Percentiles rank a stretch among this genome's conserved stretches.
These are phyloP conservation scores for Choristoneura fumiferana DNA, from an alignment of 1,140 invertebrate genomes.

Conservation along the genomic window DNA sequence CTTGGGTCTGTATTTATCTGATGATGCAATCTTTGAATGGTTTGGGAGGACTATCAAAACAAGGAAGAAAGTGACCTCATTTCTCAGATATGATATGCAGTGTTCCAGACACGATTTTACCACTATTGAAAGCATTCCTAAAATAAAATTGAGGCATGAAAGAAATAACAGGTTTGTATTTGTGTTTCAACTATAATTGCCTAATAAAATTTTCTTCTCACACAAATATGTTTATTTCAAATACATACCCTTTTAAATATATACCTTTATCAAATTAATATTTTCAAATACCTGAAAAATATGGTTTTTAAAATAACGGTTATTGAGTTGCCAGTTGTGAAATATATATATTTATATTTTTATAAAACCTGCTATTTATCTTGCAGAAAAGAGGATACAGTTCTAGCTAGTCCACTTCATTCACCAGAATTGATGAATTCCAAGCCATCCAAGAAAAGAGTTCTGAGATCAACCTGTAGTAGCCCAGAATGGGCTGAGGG, in stretches of 20 bases:
- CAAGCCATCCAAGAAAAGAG: constrained; percentile 46
- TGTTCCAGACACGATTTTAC: constrained; percentile 68
- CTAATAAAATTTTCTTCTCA: constrained; percentile 21
- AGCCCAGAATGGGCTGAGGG: constrained; percentile 67
- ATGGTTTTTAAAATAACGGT: no score
- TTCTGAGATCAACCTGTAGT: constrained; percentile 40
- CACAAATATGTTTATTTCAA: neutral
- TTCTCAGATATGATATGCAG: constrained; percentile 68
- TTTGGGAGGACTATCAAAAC: constrained; percentile 79
- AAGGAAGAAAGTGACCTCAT: constrained; percentile 70
- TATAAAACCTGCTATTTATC: constrained; percentile 5
- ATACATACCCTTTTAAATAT: no score
- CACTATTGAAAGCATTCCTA: constrained; percentile 58
- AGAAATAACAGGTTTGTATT: constrained; percentile 49
- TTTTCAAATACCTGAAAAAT: no score
- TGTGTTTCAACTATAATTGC: no score
- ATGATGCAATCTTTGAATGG: constrained; percentile 78
- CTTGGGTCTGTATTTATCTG: constrained; percentile 70
- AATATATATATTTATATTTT: constrained; percentile 29
- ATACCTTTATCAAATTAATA: no score
- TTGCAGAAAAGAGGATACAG: constrained; percentile 46
- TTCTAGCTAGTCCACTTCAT: constrained; percentile 45
- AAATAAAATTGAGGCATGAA: constrained; percentile 52
- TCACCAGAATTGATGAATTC: constrained; percentile 48
- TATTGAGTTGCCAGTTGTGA: no score